Evolutionary conservation across 2,113 vertebrate species (phyloP).

Genomic region (Setophaga kirtlandii): DNA sequence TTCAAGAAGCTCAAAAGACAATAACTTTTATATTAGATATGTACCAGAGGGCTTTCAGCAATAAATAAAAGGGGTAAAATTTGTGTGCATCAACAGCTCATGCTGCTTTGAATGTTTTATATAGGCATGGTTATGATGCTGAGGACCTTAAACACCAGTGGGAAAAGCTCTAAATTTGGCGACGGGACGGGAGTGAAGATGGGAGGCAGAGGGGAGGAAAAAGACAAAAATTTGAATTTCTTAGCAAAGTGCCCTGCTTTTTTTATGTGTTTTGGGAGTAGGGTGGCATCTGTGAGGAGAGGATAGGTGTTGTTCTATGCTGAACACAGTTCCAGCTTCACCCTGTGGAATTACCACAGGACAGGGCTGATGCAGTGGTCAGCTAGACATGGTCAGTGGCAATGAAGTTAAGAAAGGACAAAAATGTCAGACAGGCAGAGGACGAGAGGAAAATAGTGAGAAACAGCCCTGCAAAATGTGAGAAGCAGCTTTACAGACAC

Average conservation of each 20-base stretch:
- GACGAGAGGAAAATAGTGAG: not conserved
- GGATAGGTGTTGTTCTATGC: not conserved
- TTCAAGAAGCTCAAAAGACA: not conserved
- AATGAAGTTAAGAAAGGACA: not conserved
- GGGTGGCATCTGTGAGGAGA: not conserved
- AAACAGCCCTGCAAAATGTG: not conserved
- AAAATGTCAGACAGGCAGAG: not conserved
- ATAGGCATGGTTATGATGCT: not conserved
- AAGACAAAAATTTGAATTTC: not conserved
- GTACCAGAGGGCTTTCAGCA: not conserved
- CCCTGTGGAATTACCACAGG: not conserved
- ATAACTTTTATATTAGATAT: not conserved
- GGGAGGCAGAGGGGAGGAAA: not conserved
- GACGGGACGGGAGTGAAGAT: rapidly evolving
- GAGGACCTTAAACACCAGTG: not conserved
- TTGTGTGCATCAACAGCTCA: not conserved
- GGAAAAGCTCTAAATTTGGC: not conserved
- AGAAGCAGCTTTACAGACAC: not conserved
- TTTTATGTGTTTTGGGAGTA: not conserved
- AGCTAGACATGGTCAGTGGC: not conserved
- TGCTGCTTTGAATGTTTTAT: not conserved
- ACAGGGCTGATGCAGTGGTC: not conserved
- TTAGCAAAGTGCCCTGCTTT: not conserved
- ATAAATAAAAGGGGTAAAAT: not conserved
- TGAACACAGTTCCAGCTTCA: not conserved